A percentile compares a stretch with the other conserved stretches of the same genome.
Evolutionary conservation across 2,113 vertebrate species (phyloP).

Genomic region (Calidris pugnax): DNA sequence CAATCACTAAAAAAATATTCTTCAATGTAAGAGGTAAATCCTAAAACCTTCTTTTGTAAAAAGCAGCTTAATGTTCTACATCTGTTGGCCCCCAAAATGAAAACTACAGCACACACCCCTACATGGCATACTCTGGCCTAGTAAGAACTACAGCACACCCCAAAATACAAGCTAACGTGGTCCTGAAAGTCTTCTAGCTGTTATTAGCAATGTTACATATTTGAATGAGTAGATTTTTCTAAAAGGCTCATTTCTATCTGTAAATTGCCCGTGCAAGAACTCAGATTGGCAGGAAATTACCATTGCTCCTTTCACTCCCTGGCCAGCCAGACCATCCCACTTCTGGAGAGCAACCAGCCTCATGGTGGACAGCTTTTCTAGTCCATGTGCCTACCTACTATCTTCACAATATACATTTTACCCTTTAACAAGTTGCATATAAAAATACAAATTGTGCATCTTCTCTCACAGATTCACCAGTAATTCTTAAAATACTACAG

Average conservation of each 20-base stretch:
- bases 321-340: background rate
- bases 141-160: background rate
- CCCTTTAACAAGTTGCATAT: background rate
- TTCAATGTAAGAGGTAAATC: background rate
- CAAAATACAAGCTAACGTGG: background rate
- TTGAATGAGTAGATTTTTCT: background rate
- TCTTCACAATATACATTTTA: background rate
- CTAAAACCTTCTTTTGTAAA: background rate
- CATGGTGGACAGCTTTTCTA: background rate
- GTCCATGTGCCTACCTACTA: fast-evolving
- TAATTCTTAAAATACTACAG: constrained; percentile 59
- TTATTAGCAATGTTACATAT: background rate
- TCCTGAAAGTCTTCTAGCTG: background rate
- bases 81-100: background rate
- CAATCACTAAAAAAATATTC: background rate
- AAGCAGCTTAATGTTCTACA: background rate
- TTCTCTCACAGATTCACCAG: constrained; percentile 54
- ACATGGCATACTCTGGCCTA: too few species aligned
- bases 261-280: background rate
- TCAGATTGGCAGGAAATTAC: background rate
- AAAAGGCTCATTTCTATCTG: background rate
- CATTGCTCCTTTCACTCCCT: background rate
- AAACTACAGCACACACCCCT: background rate
- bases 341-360: background rate
- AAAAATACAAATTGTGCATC: background rate